Conservation (phyloP, 2,797 vertebrate species). For the Adelosebastes latens region DNA sequence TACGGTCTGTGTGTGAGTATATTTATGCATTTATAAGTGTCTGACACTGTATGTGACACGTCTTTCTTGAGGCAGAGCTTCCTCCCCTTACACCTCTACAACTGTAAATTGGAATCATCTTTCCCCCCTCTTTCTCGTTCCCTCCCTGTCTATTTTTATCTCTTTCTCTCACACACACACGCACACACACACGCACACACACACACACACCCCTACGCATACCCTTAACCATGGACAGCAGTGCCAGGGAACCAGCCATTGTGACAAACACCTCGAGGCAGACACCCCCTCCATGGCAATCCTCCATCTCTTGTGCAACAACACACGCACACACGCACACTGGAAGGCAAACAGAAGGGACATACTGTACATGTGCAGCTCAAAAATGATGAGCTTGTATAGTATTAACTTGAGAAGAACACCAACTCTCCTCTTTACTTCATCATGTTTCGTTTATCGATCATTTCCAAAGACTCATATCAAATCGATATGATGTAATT, state of each 20-base stretch:
- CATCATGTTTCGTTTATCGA: background rate
- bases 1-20: background rate
- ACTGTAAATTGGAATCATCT: slow-evolving; percentile 36
- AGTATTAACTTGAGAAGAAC: background rate
- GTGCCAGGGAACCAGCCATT: slow-evolving; percentile 55
- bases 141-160: slow-evolving; percentile 30
- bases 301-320: slow-evolving; percentile 53
- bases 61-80: slow-evolving; percentile 12
- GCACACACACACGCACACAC: background rate
- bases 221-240: slow-evolving; percentile 35
- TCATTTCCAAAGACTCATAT: background rate
- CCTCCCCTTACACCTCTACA: slow-evolving; percentile 16
- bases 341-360: slow-evolving; percentile 25
- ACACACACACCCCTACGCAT: background rate
- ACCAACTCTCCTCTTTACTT: background rate
- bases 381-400: background rate
- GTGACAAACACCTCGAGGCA: slow-evolving; percentile 64
- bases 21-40: slow-evolving; percentile 24
- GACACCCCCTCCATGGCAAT: slow-evolving; percentile 60
- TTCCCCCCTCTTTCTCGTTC: background rate
- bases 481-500: background rate
- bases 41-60: slow-evolving; percentile 19
- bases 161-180: background rate
- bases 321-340: slow-evolving; percentile 3
- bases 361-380: slow-evolving; percentile 22